Evolutionary conservation across 2,797 vertebrate species (phyloP).

Genomic region (Dermochelys coriacea): DNA sequence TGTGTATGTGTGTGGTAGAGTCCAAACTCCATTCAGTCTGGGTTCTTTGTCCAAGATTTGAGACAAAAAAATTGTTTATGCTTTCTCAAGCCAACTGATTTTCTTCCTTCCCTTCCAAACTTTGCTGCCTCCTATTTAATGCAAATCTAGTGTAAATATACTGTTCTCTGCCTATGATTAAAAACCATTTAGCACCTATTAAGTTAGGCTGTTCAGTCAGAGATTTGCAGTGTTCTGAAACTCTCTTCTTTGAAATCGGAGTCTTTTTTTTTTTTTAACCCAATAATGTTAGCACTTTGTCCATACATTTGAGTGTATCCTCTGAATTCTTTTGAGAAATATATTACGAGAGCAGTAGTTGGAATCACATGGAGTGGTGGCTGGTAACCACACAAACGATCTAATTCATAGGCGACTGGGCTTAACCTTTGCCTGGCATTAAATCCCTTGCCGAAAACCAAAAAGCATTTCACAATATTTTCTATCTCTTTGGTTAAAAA

Average conservation of each 20-base stretch:
- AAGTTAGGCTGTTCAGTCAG: conserved; percentile 37
- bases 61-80: conserved; percentile 66
- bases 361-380: neutral
- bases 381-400: neutral
- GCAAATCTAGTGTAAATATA: conserved; percentile 64
- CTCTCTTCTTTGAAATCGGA: conserved; percentile 29
- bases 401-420: conserved; percentile 17
- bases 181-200: conserved; percentile 71
- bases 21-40: conserved; percentile 30
- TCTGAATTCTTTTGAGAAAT: conserved; percentile 59
- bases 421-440: conserved; percentile 36
- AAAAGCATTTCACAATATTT: neutral
- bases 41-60: conserved; percentile 56
- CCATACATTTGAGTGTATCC: conserved; percentile 23
- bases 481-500: conserved; percentile 5
- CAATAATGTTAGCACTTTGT: neutral
- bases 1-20: conserved; percentile 63
- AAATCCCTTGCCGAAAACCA: conserved; percentile 25
- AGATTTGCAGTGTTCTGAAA: conserved; percentile 40
- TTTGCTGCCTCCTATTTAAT: conserved; percentile 67
- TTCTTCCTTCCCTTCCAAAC: conserved; percentile 60
- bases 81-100: conserved; percentile 66
- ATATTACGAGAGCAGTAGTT: conserved; percentile 16
- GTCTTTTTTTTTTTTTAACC: neutral
- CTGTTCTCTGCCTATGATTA: conserved; percentile 68